Conservation (phyloP, 1,140 invertebrate genomes). For the Spodoptera frugiperda region DNA sequence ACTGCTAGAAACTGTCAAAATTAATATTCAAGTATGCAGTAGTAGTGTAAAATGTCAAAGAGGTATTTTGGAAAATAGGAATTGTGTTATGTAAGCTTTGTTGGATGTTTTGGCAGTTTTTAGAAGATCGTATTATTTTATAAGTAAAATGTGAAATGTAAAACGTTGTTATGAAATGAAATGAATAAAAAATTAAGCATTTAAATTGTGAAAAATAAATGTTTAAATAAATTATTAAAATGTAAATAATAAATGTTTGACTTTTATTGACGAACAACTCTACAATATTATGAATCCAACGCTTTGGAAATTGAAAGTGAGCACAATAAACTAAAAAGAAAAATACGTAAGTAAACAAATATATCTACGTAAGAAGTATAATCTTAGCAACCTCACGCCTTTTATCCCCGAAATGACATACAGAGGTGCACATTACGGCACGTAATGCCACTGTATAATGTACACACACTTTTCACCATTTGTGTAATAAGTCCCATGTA, state of each 20-base stretch:
- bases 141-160: not conserved
- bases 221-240: conserved; percentile 55
- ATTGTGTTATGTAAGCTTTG: not conserved
- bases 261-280: conserved; percentile 1
- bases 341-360: no score
- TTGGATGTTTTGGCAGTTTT: not conserved
- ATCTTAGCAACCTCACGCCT: no score
- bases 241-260: conserved; percentile 48
- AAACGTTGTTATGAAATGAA: not conserved
- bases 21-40: no score
- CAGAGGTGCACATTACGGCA: no score
- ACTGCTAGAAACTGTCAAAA: not conserved
- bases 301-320: no score
- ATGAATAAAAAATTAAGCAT: not conserved
- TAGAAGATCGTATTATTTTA: not conserved
- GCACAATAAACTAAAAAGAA: no score
- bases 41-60: no score
- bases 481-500: no score
- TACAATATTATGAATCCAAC: not conserved
- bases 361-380: no score
- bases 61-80: not conserved
- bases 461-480: no score
- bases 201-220: conserved; percentile 21
- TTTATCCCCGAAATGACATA: no score
- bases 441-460: no score